Base-by-base conservation (phyloP, 2,888 invertebrate species). In the Machimus rusticus region DNA sequence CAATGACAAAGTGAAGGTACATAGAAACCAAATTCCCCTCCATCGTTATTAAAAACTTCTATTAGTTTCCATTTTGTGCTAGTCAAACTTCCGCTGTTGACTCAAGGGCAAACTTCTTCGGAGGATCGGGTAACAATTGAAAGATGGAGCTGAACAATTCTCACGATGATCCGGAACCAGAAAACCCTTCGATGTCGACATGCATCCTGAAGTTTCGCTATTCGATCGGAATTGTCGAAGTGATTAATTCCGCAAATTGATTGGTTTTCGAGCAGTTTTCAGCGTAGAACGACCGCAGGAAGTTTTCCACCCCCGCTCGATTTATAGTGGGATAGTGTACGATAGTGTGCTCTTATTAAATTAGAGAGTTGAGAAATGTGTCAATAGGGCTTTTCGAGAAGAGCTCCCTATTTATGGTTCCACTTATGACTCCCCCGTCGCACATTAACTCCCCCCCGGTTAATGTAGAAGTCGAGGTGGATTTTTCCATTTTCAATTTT, bases 331-430 rank as follows among this genome's bases (percentile, higher is more conserved):
- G 23, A 23, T 19, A 37, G 39, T 55, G 77, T 46, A 28, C 43
- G 1, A n/a, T 66, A 28, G 66, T 66, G 79, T 87, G 87, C 87
- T 34, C 85, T 78, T 86, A 86, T 86, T 87, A 88, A 88, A 84
- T 88, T 86, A 77, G 86, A 87, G 78, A 87, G 88, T 85, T 86
- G 87, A 84, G 87, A 88, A 87, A 88, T 87, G 84, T 88, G 88
- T 88, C 88, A 88, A 87, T 88, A 79, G 88, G 79, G 84, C 79
- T 88, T 85, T 74, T 79, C 37, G 34, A 74, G 78, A 88, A 87
- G 84, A 88, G 85, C 82, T 88, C 43, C 85, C 85, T 55, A 78
- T 74, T 79, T 43, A 77, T 82, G 46, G 74, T 46, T 87, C 37
- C 43, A 74, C 79, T 78, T 87, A 87, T 79, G 34, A 43, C 8